A percentile compares a stretch with the other conserved stretches of the same genome.
phyloP scores from a whole-genome alignment of 2,113 vertebrate genomes.

The Heteronetta atricapilla region DNA sequence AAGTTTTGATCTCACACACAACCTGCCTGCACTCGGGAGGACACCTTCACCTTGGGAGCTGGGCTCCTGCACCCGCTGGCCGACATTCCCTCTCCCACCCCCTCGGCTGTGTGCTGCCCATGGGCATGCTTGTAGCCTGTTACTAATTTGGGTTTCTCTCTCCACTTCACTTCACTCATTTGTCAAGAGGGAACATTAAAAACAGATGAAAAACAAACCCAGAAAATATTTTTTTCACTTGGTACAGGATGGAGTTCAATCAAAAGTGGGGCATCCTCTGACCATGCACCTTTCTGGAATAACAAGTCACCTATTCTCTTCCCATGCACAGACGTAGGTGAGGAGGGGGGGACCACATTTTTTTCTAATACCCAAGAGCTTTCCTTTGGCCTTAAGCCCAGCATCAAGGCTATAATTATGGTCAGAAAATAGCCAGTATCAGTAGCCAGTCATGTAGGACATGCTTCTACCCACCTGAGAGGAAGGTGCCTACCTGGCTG shows the following conservation, averaged over 20 bases:
- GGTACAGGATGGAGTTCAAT: neutral
- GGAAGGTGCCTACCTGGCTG: neutral
- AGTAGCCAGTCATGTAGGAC: neutral
- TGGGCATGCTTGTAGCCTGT: neutral
- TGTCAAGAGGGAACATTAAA: neutral
- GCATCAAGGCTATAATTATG: neutral
- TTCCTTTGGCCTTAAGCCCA: neutral
- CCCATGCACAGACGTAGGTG: neutral
- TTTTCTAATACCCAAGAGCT: neutral
- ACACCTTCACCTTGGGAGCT: neutral
- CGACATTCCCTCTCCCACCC: neutral
- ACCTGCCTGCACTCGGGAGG: neutral
- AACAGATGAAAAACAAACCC: neutral
- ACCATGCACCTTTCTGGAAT: neutral
- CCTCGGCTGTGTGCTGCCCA: neutral
- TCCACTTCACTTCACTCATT: conserved; percentile 33
- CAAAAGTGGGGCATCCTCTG: neutral
- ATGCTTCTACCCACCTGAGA: neutral
- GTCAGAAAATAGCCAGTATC: neutral
- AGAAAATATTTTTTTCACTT: neutral
- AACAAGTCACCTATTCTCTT: neutral
- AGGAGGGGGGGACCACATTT: neutral
- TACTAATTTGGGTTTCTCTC: conserved; percentile 27
- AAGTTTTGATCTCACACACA: neutral
- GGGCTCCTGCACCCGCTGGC: neutral